These are phyloP conservation scores for Halocynthia roretzi DNA, from an alignment of 23 tunicate species.

Conservation along the genomic window DNA sequence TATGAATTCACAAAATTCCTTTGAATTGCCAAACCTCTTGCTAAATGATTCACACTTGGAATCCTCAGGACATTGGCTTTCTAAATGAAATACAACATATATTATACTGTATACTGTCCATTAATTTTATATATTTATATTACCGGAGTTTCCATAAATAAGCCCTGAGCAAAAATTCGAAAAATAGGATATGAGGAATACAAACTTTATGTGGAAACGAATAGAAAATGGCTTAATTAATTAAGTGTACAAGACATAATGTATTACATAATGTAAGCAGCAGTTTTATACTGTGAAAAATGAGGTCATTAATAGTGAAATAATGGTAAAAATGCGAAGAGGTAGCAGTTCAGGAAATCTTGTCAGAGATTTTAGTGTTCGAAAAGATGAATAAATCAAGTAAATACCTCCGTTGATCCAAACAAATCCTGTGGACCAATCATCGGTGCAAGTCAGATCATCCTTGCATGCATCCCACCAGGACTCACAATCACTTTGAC, in stretches of 20 bases:
- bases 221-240: background rate
- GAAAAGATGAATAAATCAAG: background rate
- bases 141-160: background rate
- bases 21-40: constrained; percentile 34
- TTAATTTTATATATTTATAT: too few species aligned
- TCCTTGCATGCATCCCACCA: constrained; percentile 80
- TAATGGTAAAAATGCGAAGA: background rate
- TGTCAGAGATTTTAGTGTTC: too few species aligned
- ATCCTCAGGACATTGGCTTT: constrained; percentile 41
- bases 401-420: constrained; percentile 42
- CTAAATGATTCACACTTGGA: constrained; percentile 27
- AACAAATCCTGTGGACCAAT: constrained; percentile 52
- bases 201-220: background rate
- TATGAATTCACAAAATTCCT: constrained; percentile 59
- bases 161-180: background rate
- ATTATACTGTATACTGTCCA: background rate
- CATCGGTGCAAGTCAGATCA: constrained; percentile 63
- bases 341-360: background rate
- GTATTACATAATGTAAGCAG: too few species aligned
- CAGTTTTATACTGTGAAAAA: too few species aligned
- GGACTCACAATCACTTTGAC: constrained; percentile 41
- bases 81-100: constrained; percentile 7
- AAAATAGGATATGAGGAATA: background rate
- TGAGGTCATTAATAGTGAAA: background rate
- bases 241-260: too few species aligned